Conservation (phyloP, 2,888 invertebrate genomes). For the Eulithis prunata region DNA sequence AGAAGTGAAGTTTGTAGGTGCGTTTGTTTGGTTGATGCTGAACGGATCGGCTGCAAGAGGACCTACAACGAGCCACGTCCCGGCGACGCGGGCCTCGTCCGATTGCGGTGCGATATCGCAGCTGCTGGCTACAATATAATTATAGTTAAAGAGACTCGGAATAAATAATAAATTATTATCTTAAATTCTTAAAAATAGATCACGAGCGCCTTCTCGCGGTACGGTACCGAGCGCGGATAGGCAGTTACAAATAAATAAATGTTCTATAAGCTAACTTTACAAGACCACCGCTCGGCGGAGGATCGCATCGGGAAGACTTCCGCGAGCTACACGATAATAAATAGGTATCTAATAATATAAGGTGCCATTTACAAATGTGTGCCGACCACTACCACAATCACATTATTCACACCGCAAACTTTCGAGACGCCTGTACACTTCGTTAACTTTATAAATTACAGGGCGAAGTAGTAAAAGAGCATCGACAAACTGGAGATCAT, state of each 20-base stretch:
- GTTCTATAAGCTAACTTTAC: conserved; percentile 84
- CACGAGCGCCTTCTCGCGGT: conserved; percentile 84
- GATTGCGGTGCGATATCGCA: conserved; percentile 80
- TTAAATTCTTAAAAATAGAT: conserved; percentile 84
- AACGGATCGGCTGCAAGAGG: conserved; percentile 55
- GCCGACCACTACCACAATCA: conserved; percentile 78
- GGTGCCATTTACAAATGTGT: conserved; percentile 84
- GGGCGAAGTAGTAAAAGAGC: conserved; percentile 75
- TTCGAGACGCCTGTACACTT: conserved; percentile 83
- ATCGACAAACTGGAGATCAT: conserved; percentile 83
- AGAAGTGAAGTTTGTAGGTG: conserved; percentile 41
- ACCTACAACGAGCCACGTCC: conserved; percentile 68
- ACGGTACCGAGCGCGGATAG: conserved; percentile 82
- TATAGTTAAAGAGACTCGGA: conserved; percentile 83
- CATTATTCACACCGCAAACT: conserved; percentile 82
- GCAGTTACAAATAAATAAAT: conserved; percentile 83
- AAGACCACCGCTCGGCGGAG: conserved; percentile 84
- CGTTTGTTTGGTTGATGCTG: conserved; percentile 44
- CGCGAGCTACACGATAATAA: conserved; percentile 81
- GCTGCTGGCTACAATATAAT: conserved; percentile 76
- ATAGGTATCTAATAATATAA: conserved; percentile 79
- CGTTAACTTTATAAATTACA: conserved; percentile 77
- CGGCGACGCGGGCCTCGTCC: conserved; percentile 78
- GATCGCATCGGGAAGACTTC: conserved; percentile 82
- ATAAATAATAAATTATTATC: conserved; percentile 85